A percentile compares a stretch with the other conserved stretches of the same genome.
phyloP scores from a whole-genome alignment of 2,797 vertebrate genomes.

The Babyrousa celebensis region DNA sequence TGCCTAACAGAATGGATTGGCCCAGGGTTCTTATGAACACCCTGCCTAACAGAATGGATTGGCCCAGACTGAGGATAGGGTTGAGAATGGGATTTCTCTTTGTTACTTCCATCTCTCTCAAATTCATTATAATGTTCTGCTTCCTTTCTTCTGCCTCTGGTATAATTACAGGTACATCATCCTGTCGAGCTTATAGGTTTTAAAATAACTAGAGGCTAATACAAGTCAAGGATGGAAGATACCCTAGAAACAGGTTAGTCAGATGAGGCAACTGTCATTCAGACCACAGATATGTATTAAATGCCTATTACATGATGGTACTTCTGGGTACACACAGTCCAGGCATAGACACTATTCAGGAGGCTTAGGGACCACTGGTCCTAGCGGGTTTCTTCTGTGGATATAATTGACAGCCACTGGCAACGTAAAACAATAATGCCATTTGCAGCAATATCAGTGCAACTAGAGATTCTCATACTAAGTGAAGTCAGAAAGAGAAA shows the following conservation, averaged over 20 bases:
- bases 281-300: neutral
- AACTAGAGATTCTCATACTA: too few species aligned
- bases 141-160: slow-evolving; percentile 23
- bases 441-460: too few species aligned
- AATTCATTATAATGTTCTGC: neutral
- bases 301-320: neutral
- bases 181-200: neutral
- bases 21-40: neutral
- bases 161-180: neutral
- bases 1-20: neutral
- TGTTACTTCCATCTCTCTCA: slow-evolving; percentile 1
- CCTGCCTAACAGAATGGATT: neutral
- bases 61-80: neutral
- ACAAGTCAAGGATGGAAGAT: neutral
- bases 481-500: too few species aligned
- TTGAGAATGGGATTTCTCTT: neutral
- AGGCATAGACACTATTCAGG: neutral
- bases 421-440: neutral
- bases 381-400: neutral
- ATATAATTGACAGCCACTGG: neutral
- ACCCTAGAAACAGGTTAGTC: slow-evolving; percentile 7
- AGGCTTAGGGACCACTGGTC: neutral
- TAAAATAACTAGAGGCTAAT: slow-evolving; percentile 20
- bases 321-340: neutral
- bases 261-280: slow-evolving; percentile 25